Evolutionary conservation across 2,888 invertebrate species (phyloP).

Genomic region (Scrobipalpa costella): DNA sequence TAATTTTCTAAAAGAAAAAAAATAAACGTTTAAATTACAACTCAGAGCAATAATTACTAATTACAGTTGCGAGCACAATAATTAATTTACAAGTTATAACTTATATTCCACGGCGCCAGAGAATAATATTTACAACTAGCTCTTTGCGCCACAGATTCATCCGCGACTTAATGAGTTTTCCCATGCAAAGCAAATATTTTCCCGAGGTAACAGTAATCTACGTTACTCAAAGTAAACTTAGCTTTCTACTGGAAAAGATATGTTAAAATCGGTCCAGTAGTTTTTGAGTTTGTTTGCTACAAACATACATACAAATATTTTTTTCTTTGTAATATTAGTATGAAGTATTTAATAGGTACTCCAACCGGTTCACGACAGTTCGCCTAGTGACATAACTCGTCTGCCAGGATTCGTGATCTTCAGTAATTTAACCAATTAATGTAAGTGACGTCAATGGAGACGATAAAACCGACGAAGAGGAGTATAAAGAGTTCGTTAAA

Average conservation of each 20-base stretch:
- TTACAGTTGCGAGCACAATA: neutral
- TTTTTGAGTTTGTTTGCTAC: no score
- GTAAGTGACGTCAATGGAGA: slow-evolving; percentile 4
- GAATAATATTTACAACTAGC: neutral
- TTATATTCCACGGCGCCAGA: neutral
- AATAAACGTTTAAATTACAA: neutral
- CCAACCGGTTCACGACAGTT: slow-evolving; percentile 4
- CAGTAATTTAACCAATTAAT: slow-evolving; percentile 16
- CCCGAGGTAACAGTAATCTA: no score
- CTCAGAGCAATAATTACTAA: neutral
- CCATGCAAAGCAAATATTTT: no score
- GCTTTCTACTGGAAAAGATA: no score
- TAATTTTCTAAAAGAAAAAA: neutral
- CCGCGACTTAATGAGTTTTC: no score
- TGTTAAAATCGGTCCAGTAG: no score
- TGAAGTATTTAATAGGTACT: no score
- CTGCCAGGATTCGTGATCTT: slow-evolving; percentile 13
- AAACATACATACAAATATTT: no score
- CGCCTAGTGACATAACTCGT: neutral
- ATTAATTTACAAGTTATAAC: neutral
- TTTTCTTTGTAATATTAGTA: no score
- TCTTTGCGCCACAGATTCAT: no score
- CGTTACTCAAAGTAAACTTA: no score
- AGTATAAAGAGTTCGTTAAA: neutral
- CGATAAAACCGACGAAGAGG: neutral